These are phyloP conservation scores for Aurelia coerulea DNA, from an alignment of 30 jellyfish, hydroid and myxozoan genomes.

Conservation along the genomic window DNA sequence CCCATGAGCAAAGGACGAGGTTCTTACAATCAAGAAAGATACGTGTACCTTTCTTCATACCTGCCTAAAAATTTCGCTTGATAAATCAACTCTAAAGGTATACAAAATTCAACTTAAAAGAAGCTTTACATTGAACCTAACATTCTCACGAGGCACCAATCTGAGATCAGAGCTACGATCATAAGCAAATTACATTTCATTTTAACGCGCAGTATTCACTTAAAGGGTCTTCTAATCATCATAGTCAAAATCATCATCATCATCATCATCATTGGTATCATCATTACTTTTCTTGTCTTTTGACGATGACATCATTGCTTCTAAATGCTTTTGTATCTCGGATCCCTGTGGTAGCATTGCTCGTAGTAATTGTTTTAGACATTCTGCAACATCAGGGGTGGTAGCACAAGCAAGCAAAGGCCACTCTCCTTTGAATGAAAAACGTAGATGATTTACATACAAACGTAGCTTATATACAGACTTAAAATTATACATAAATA, in stretches of 20 bases:
- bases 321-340: neutral
- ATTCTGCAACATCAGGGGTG: constrained; percentile 74
- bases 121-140: no score
- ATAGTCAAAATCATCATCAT: neutral
- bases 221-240: neutral
- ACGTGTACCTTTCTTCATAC: no score
- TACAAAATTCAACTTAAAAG: no score
- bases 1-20: no score
- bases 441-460: neutral
- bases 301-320: constrained; percentile 32
- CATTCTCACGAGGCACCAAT: no score
- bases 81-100: no score
- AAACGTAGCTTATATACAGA: no score
- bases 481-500: neutral
- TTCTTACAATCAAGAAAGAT: no score
- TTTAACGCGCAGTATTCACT: no score
- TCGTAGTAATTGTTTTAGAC: constrained; percentile 69
- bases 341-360: constrained; percentile 83
- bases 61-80: no score
- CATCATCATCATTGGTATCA: constrained; percentile 9
- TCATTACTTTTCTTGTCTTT: neutral
- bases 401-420: constrained; percentile 88
- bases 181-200: no score
- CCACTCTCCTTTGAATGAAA: constrained; percentile 52
- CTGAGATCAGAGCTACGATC: no score